phyloP scores from a whole-genome alignment of 2,888 invertebrate genomes.

The Lasioglossum figueresi region DNA sequence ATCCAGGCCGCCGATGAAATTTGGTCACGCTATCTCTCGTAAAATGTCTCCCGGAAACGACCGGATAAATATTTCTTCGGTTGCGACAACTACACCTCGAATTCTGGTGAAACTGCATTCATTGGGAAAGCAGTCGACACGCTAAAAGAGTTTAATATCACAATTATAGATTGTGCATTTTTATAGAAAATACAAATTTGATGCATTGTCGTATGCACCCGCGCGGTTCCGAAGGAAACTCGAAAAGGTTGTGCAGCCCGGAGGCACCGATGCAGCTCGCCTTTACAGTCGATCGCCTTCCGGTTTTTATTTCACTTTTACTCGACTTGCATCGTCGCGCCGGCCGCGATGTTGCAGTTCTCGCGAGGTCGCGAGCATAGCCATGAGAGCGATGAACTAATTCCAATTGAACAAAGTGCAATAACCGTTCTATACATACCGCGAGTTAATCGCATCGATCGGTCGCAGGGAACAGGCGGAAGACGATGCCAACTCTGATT shows the following conservation, averaged over 20 bases:
- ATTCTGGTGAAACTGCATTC: neutral
- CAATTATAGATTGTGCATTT: neutral
- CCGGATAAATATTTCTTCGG: neutral
- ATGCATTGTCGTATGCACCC: neutral
- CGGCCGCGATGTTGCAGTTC: neutral
- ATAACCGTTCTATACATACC: conserved; percentile 54
- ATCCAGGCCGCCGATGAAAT: neutral
- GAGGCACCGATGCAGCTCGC: neutral
- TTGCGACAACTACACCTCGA: neutral
- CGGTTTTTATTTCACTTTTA: conserved; percentile 35
- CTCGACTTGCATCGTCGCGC: neutral
- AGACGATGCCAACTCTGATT: conserved; percentile 28
- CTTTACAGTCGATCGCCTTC: conserved; percentile 7
- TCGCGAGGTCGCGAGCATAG: neutral
- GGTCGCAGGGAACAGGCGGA: conserved; percentile 20
- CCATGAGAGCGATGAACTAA: conserved; percentile 44
- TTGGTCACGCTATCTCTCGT: neutral
- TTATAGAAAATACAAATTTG: neutral
- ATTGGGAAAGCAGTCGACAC: too few relatives aligned
- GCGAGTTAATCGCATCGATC: conserved; percentile 57
- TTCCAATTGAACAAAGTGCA: conserved; percentile 57
- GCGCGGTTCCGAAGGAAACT: neutral
- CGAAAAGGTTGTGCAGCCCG: neutral
- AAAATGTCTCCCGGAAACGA: neutral
- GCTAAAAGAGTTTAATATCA: neutral